These are phyloP conservation scores for Hylia prasina DNA, from an alignment of 2,113 vertebrate genomes.

Conservation along the genomic window DNA sequence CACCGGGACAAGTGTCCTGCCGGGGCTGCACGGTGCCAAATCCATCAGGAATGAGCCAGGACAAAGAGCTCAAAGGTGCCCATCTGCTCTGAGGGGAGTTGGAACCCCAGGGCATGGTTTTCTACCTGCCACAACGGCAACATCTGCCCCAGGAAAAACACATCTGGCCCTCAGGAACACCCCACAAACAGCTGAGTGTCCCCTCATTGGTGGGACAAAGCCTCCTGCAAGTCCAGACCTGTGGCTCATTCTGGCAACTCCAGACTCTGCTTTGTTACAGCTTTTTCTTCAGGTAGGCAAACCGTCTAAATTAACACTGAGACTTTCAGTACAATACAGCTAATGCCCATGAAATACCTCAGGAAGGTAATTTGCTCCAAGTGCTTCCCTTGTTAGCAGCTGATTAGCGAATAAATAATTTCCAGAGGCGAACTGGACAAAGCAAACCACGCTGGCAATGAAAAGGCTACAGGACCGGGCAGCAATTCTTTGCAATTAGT, in stretches of 20 bases:
- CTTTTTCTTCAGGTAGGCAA: neutral
- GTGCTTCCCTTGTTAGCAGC: neutral
- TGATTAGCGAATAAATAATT: neutral
- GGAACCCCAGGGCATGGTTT: neutral
- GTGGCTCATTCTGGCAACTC: neutral
- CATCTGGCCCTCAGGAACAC: neutral
- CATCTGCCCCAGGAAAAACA: neutral
- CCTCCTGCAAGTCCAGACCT: neutral
- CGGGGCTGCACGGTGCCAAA: neutral
- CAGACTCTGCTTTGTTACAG: neutral
- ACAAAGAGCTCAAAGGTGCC: neutral
- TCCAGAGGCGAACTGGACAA: neutral
- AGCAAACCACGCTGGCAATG: neutral
- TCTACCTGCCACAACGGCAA: neutral
- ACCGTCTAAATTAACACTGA: neutral
- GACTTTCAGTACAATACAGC: neutral
- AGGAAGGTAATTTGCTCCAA: neutral
- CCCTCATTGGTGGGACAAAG: neutral
- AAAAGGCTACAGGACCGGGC: neutral
- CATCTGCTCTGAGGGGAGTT: fast-evolving
- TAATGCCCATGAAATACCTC: neutral
- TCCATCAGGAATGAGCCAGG: neutral
- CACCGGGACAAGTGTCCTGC: fast-evolving
- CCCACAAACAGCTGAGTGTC: neutral
- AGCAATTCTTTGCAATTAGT: neutral